Evolutionary conservation across 2,888 invertebrate genomes (phyloP).

Genomic region (Hydroisotoma schaefferi): DNA sequence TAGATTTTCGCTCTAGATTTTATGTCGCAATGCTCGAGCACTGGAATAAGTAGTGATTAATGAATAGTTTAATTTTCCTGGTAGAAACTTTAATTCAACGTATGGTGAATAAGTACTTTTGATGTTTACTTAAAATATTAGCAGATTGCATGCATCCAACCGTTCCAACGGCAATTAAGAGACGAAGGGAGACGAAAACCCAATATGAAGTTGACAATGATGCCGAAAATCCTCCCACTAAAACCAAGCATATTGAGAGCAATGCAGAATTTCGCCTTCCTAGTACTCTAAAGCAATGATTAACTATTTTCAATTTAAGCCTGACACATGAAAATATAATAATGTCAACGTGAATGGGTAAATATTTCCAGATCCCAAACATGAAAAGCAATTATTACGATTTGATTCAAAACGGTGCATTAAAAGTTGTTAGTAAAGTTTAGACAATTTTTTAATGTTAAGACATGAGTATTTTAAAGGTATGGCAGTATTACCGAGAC

Average conservation of each 20-base stretch:
- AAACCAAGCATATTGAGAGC: conserved; percentile 16
- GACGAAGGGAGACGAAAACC: conserved; percentile 22
- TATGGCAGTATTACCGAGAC: too few relatives aligned
- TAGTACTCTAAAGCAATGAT: neutral
- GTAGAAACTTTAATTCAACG: too few relatives aligned
- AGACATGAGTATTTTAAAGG: too few relatives aligned
- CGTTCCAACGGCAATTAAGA: conserved; percentile 16
- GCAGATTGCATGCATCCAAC: conserved; percentile 3
- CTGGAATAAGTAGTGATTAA: conserved; percentile 19
- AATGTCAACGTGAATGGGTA: too few relatives aligned
- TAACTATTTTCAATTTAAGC: too few relatives aligned
- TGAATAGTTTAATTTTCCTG: neutral
- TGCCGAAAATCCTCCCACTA: conserved; percentile 30
- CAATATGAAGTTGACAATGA: conserved; percentile 29
- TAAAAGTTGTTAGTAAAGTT: too few relatives aligned
- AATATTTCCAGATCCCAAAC: too few relatives aligned
- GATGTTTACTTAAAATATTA: neutral
- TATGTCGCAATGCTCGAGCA: conserved; percentile 42
- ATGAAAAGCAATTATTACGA: too few relatives aligned
- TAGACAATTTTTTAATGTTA: too few relatives aligned
- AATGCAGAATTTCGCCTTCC: conserved; percentile 23
- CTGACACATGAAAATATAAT: too few relatives aligned
- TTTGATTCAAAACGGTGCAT: too few relatives aligned
- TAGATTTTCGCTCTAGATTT: conserved; percentile 32
- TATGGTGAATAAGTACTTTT: neutral